Conservation (phyloP, 2,113 vertebrate species). For the Eublepharis macularius region DNA sequence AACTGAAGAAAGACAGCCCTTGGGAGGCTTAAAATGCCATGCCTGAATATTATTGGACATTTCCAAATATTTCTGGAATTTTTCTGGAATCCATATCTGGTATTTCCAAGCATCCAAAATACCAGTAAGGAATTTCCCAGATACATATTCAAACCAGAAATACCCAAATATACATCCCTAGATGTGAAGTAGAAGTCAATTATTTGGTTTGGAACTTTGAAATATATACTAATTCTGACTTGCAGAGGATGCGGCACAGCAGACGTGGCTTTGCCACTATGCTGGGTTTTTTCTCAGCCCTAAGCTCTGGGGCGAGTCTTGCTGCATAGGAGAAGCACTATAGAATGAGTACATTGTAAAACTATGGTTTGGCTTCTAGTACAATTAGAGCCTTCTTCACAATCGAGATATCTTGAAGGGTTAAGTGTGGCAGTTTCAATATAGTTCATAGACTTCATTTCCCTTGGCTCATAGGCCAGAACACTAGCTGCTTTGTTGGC, state of each 20-base stretch:
- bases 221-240: not conserved
- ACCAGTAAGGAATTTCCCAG: no score
- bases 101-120: no score
- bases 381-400: not conserved
- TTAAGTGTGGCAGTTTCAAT: not conserved
- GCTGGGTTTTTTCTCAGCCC: not conserved
- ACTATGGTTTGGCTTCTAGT: not conserved
- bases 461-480: not conserved
- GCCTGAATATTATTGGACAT: no score
- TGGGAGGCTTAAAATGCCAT: no score
- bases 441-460: conserved; percentile 4
- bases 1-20: no score
- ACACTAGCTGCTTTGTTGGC: conserved; percentile 23
- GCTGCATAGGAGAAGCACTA: not conserved
- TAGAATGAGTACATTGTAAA: not conserved
- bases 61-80: no score
- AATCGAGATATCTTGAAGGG: not conserved
- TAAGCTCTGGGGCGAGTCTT: not conserved
- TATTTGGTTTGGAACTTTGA: not conserved
- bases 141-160: no score
- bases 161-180: no score
- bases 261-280: not conserved
- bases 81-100: no score
- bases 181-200: not conserved
- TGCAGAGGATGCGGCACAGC: not conserved